Evolutionary conservation across 37 sponge, comb jelly and placozoan genomes (phyloP), one percentile per base, ranked within the genome.

Genomic region (Ianthella basta): DNA sequence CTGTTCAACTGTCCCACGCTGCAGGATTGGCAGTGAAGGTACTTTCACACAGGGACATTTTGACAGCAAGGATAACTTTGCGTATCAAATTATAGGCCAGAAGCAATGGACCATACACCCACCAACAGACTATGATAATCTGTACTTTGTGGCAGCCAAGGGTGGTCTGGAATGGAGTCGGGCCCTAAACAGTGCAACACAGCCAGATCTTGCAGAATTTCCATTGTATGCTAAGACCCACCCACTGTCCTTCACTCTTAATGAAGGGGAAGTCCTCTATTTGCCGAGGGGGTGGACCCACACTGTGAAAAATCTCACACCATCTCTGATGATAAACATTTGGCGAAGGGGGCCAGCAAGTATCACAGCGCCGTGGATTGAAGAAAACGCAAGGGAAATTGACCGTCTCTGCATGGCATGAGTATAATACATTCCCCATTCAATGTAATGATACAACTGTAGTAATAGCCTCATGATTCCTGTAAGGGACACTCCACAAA

Each of bases 41-140:
- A 96, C 96, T 14, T 92, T 92, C 86, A 96, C 96, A 72, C 96
- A 96, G 39, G 96, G 96, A 2, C 96, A 96, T 86, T 88, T 96
- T 41, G 96, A 96, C 89, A 90, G 92, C 66, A 92, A 92, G 39
- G 96, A 96, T 84, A 96, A 96, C 64, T 96, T 96, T 86, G 93
- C 85, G 14, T 96, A 96, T 77, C 96, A 96, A 72, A 80, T 96
- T 59, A 88, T 96, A 30, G 96, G 96, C 24, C 50, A 80, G 32
- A 96, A 96, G 53, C 80, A 85, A 53, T 96, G 96, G 96, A 90
- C 89, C 14, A 84, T 96, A 13, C 92, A 88, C 79, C 80, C 96
- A 6, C 96, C 96, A 33, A 80, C 56, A 32, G 96, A 96, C 87
- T 91, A 91, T 79, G 66, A 86, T 60, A 85, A 90, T 63, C 87